phyloP scores from a whole-genome alignment of 2,113 vertebrate genomes.

The Neolamprologus ventralis region DNA sequence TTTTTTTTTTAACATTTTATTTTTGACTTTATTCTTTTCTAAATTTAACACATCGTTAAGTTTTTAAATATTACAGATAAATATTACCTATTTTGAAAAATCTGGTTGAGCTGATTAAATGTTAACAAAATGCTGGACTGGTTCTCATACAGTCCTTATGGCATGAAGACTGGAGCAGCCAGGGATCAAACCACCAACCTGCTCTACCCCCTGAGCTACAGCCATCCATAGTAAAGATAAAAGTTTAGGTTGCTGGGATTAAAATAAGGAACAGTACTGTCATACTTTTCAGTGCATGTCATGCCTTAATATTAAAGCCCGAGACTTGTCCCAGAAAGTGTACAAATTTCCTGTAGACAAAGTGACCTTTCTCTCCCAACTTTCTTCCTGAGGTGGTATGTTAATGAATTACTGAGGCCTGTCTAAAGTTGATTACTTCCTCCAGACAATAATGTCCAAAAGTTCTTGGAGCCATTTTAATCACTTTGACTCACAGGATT shows the following conservation, averaged over 20 bases:
- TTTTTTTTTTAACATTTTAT: fast-evolving
- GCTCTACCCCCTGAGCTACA: not conserved
- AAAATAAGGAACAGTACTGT: not conserved
- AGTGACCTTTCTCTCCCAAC: not conserved
- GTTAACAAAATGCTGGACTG: not conserved
- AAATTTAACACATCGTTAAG: not conserved
- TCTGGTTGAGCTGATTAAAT: not conserved
- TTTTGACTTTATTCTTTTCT: not conserved
- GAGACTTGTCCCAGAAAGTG: not conserved
- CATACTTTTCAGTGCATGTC: not conserved
- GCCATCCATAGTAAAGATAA: not conserved
- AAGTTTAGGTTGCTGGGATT: not conserved
- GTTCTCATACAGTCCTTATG: not conserved
- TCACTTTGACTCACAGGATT: conserved; percentile 45
- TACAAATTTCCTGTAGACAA: conserved; percentile 9
- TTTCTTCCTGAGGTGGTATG: conserved; percentile 3
- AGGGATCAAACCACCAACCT: not conserved
- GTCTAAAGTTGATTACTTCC: conserved; percentile 60
- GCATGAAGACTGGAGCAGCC: not conserved
- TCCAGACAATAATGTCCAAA: conserved; percentile 29
- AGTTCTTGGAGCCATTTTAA: conserved; percentile 45
- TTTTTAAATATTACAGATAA: not conserved
- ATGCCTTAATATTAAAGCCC: not conserved
- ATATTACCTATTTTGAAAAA: not conserved
- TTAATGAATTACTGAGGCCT: conserved; percentile 57